Evolutionary conservation across 2,888 invertebrate genomes (phyloP).

Genomic region (Clitarchus hookeri): DNA sequence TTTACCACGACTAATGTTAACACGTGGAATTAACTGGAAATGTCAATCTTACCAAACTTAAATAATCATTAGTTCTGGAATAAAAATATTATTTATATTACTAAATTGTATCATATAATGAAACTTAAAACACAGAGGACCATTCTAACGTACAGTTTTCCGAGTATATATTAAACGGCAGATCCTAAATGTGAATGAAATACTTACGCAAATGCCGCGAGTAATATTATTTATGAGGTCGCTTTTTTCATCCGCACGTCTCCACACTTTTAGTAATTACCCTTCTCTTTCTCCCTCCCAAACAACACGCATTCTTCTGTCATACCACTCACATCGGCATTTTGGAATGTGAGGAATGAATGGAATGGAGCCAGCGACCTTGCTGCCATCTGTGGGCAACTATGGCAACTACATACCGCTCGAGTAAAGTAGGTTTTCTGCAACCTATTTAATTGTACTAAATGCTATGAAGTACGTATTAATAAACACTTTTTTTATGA

Average conservation of each 20-base stretch:
- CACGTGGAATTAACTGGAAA: no score
- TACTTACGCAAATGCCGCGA: not conserved
- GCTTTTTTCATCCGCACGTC: not conserved
- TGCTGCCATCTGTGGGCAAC: slow-evolving; percentile 38
- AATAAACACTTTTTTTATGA: no score
- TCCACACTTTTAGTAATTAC: not conserved
- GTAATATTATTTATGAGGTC: not conserved
- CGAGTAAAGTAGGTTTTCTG: no score
- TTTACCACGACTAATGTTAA: no score
- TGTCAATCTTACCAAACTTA: no score
- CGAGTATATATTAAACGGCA: not conserved
- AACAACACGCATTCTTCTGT: slow-evolving; percentile 39
- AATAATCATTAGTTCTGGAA: no score
- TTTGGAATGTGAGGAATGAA: slow-evolving; percentile 46
- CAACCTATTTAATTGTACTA: no score
- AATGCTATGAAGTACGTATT: no score
- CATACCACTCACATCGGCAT: slow-evolving; percentile 45
- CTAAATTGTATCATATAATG: no score
- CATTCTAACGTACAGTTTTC: not conserved
- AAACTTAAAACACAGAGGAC: not conserved
- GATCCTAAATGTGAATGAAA: not conserved
- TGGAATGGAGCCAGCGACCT: slow-evolving; percentile 42
- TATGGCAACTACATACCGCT: slow-evolving; percentile 32
- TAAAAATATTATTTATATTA: no score
- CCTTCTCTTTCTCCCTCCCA: slow-evolving; percentile 31